Conservation (phyloP, 2,113 vertebrate genomes). For the Chaetodon trifascialis region DNA sequence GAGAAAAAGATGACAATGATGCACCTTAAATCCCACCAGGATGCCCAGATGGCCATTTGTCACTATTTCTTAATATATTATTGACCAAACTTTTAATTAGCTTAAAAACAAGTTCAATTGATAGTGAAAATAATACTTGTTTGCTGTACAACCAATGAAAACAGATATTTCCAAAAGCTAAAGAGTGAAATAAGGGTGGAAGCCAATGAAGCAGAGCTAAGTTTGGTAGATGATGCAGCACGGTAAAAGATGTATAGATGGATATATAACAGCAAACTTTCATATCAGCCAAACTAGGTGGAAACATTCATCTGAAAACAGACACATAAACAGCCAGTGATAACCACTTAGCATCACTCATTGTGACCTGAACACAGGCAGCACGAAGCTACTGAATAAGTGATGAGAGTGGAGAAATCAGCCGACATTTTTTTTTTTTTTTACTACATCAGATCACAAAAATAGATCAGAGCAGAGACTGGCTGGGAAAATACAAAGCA, state of each 20-base stretch:
- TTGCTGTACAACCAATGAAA: background rate
- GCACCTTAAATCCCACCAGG: background rate
- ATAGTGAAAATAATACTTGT: background rate
- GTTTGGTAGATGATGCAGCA: background rate
- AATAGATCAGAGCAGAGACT: slow-evolving; percentile 25
- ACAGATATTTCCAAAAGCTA: slow-evolving; percentile 1
- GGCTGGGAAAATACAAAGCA: background rate
- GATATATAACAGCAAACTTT: background rate
- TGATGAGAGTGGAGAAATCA: slow-evolving; percentile 45
- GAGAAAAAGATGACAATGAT: too few species aligned
- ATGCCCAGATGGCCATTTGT: background rate
- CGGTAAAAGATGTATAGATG: background rate
- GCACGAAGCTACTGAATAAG: slow-evolving; percentile 59
- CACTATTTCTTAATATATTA: background rate
- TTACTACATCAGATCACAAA: slow-evolving; percentile 36
- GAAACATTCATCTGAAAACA: slow-evolving; percentile 19
- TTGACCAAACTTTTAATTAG: background rate
- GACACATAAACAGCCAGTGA: slow-evolving; percentile 29
- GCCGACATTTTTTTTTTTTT: slow-evolving; percentile 27
- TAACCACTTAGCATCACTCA: slow-evolving; percentile 30
- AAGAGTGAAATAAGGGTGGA: background rate
- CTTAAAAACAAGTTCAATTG: background rate
- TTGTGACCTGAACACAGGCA: slow-evolving; percentile 10
- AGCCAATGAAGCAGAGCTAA: background rate
- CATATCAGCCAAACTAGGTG: too few species aligned